Conservation (phyloP, 2,888 invertebrate genomes). For the Trichogramma dendrolimi region DNA sequence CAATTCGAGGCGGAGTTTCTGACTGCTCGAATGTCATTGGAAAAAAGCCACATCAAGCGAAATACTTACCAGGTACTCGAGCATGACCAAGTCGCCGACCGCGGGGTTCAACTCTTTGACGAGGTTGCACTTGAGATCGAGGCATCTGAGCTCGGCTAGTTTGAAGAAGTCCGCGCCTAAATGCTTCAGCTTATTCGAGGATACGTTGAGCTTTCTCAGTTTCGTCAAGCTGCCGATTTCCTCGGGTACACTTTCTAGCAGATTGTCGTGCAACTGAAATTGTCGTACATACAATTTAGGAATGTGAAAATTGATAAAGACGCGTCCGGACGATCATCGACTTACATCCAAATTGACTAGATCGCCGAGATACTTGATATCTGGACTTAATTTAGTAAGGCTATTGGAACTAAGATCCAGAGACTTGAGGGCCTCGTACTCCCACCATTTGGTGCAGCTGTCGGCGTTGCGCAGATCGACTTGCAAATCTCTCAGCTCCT, state of each 20-base stretch:
- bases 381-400: constrained; percentile 61
- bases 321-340: constrained; percentile 15
- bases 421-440: constrained; percentile 70
- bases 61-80: constrained; percentile 66
- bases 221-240: constrained; percentile 69
- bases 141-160: constrained; percentile 65
- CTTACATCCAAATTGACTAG: constrained; percentile 68
- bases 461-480: constrained; percentile 60
- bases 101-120: constrained; percentile 65
- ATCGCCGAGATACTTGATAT: constrained; percentile 64
- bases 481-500: constrained; percentile 55
- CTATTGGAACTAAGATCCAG: constrained; percentile 76
- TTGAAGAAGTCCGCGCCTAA: constrained; percentile 67
- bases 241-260: constrained; percentile 65
- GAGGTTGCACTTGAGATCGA: constrained; percentile 73
- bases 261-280: constrained; percentile 79
- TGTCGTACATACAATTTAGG: constrained; percentile 1
- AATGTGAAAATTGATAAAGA: neutral
- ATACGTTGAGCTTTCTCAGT: constrained; percentile 65
- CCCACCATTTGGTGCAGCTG: constrained; percentile 76
- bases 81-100: constrained; percentile 74
- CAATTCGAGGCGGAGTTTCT: constrained; percentile 13
- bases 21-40: neutral
- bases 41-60: neutral
- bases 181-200: constrained; percentile 63